Evolutionary conservation across 1,140 invertebrate genomes (phyloP), one percentile per base, ranked within the genome.

Genomic region (Oedothorax gibbosus): DNA sequence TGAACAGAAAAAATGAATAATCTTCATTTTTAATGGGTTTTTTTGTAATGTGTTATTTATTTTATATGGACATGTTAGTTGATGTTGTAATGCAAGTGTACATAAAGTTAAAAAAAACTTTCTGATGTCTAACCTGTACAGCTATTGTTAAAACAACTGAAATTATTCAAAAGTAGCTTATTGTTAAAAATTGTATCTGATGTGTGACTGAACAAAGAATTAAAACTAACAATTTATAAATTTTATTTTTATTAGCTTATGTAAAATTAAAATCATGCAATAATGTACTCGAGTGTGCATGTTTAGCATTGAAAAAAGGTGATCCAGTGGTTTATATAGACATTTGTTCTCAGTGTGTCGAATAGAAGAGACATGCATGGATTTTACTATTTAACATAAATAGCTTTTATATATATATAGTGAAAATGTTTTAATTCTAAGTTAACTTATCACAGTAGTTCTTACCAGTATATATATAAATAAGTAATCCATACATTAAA

Each of bases 51-150:
- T 3, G 50, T 54, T 21, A 49, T 66, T 3, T 10, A 53, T 71
- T 51, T 9, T 9, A 20, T 53, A 14, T 51, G 15, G 2, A n/a
- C 5, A 68, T 21, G 21, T 68, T 14, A 68, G 49, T 18, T 71
- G 50, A 53, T 71, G 51, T 66, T 21, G 49, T 11, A 60, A 53
- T 18, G 8, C n/a, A n/a, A 7, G 11, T 71, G 69, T 71, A 71
- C 20, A 71, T 71, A 71, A 71, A 71, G 15, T 14, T 71, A 18
- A 60, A 60, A 60, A 60, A 53, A 71, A 53, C 54, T 15, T 51
- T 12, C 54, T 53, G 56, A 60, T 57, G 56, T 53, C 35, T 75
- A 75, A 75, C 60, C 72, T 75, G 72, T 75, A 75, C 72, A 75
- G 72, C 21, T 60, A 35, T 15, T 75, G 72, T 75, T 75, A 75